Base-by-base conservation (phyloP, 2,797 vertebrate genomes). In the Phrynocephalus vlangalii region DNA sequence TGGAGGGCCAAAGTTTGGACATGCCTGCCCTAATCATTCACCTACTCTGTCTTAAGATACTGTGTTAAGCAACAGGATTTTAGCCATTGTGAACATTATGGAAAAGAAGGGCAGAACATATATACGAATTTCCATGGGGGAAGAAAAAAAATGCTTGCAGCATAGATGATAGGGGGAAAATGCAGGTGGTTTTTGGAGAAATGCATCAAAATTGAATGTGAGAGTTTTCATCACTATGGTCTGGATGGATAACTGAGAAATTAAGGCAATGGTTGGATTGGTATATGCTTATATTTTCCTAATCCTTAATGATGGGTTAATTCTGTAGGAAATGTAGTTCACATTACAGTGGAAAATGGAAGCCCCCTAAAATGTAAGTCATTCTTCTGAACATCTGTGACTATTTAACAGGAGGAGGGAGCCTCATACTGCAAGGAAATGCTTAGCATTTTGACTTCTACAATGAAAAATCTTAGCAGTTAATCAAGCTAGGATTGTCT, bases 381-480 rank as follows among this genome's bases (percentile, higher is more conserved):
- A 82, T 82, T n/a, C 85, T 85, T 15, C 13, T 48, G 83, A 38
- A 26, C 8, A 1, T 85, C 28, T 86, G 10, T 79, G 28, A 38
- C 75, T 48, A 10, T 15, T 86, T n/a, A 71, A 76, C 87, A 28
- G 8, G 82, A 84, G 24, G 90, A 44, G 11, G 38, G 20, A 77
- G 16, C 83, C 0, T 71, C 44, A 66, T 38, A 33, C 26, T 81
- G n/a, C 78, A 84, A 81, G 78, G 30, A 7, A 38, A 68, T 20
- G 30, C n/a, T 88, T 72, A 7, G 24, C 68, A 24, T 30, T 83
- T 87, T 0, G 0, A 63, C 85, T 87, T 8, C 87, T 86, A 33
- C 6, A 87, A 22, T 9, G 87, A 89, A 3, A 87, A 85, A 28
- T 20, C 13, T 87, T 88, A 83, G 87, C 83, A 75, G 24, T 6